Evolutionary conservation across 2,797 vertebrate genomes (phyloP).

Genomic region (Enteromius viviparus): DNA sequence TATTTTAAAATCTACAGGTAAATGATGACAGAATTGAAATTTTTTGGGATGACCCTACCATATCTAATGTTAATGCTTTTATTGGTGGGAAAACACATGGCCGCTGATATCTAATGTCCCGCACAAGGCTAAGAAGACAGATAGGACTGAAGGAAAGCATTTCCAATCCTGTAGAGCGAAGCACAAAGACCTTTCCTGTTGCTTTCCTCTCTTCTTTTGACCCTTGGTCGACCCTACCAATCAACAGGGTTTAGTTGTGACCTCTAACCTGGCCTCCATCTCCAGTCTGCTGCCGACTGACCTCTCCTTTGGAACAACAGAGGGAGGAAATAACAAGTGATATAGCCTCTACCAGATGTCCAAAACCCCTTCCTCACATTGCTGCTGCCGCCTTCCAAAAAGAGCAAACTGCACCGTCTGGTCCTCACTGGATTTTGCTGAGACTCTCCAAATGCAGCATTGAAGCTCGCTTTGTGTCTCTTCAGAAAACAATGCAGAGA

Average conservation of each 20-base stretch:
- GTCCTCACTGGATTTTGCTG: slow-evolving; percentile 10
- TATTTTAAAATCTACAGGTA: background rate
- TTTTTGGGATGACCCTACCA: background rate
- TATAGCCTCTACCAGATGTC: slow-evolving; percentile 40
- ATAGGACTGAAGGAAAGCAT: slow-evolving; percentile 32
- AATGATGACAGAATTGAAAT: background rate
- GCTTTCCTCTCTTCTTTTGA: slow-evolving; percentile 47
- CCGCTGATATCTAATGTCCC: slow-evolving; percentile 35
- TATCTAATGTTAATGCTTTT: slow-evolving; percentile 3
- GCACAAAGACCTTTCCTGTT: slow-evolving; percentile 59
- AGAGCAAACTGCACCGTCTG: slow-evolving; percentile 22
- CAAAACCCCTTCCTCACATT: slow-evolving; percentile 45
- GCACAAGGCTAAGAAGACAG: slow-evolving; percentile 39
- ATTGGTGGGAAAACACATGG: slow-evolving; percentile 41
- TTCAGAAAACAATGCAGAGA: slow-evolving; percentile 32
- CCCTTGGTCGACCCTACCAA: slow-evolving; percentile 53
- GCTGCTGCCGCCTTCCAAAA: slow-evolving; percentile 23
- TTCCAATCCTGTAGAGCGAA: slow-evolving; percentile 33
- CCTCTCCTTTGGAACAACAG: slow-evolving; percentile 52
- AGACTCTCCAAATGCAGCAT: slow-evolving; percentile 3
- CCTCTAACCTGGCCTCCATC: slow-evolving; percentile 56
- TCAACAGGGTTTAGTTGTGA: slow-evolving; percentile 57
- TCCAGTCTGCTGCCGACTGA: slow-evolving; percentile 56
- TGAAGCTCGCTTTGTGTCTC: background rate
- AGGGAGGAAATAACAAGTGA: slow-evolving; percentile 60